Base-by-base conservation (phyloP, 2,113 vertebrate species). In the Andinoacara biseriatus region DNA sequence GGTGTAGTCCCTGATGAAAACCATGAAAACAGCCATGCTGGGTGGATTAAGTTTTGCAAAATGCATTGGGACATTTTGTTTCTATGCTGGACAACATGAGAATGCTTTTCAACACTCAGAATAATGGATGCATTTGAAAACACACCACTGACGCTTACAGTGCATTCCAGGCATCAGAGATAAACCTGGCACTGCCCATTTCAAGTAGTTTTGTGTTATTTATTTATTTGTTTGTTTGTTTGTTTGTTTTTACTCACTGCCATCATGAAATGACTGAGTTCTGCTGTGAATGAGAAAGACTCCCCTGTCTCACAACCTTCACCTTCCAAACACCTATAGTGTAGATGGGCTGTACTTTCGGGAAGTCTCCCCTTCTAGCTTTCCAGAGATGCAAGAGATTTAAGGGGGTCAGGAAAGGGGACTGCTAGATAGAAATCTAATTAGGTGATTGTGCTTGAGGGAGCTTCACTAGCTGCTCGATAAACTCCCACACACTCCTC, bases 391-490 rank as follows among this genome's bases (percentile, higher is more conserved):
- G 85, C 60, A 58, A 29, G 85, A 90, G 91, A 92, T 95, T 93
- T 93, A 91, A 92, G 76, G 87, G 92, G 95, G 93, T 96, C 93
- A 93, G 80, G 86, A 90, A 91, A 93, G 92, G 92, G 91, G 89
- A 88, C 86, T 14, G 85, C 86, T 82, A 88, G 94, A 94, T 94
- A 94, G 92, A 93, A 95, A 95, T 93, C 90, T 95, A 95, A 95
- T 96, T 96, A 96, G 92, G 91, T 89, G 88, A 95, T 94, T 93
- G 90, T 90, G 94, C 94, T 95, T 89, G 77, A 93, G 94, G 94
- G 94, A 95, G 90, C 84, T 90, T 89, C 62, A 38, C 91, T 89
- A 69, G 90, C 81, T 92, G 90, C 92, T 96, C 94, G 78, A 94
- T 95, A 95, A 93, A 95, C 94, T 95, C 94, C 91, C 91, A 92